These are phyloP conservation scores for Ornithoptera priamus DNA, from an alignment of 2,888 invertebrate genomes.

Conservation along the genomic window DNA sequence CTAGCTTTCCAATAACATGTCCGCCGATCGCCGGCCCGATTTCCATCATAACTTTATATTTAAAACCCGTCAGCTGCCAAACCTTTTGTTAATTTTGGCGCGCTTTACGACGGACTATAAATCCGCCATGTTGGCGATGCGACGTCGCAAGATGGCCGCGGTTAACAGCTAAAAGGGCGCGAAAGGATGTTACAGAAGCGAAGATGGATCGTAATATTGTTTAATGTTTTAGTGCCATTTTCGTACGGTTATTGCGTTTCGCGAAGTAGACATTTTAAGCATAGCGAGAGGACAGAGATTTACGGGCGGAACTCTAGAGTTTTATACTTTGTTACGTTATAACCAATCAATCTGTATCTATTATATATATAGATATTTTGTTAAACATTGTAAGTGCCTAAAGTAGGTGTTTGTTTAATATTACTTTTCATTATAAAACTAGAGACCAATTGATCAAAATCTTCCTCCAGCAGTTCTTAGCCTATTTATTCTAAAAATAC, in stretches of 20 bases:
- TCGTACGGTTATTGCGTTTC: constrained; percentile 20
- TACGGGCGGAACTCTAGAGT: constrained; percentile 1
- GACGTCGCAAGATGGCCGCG: constrained; percentile 58
- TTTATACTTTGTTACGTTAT: constrained; percentile 4
- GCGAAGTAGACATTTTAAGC: constrained; percentile 19
- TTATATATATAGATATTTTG: no score
- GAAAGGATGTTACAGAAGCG: constrained; percentile 36
- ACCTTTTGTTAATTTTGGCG: constrained; percentile 72
- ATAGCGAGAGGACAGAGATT: neutral
- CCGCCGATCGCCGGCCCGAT: constrained; percentile 47
- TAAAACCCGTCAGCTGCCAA: constrained; percentile 70
- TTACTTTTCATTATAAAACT: no score
- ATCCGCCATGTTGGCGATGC: constrained; percentile 61
- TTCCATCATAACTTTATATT: constrained; percentile 66
- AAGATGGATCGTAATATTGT: constrained; percentile 28
- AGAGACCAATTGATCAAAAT: no score
- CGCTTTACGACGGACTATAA: constrained; percentile 64
- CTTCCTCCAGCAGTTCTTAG: no score
- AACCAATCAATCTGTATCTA: no score
- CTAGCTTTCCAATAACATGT: constrained; percentile 41
- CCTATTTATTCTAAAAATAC: no score
- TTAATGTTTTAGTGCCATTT: constrained; percentile 28
- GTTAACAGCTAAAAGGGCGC: constrained; percentile 55
- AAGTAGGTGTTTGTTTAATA: no score
- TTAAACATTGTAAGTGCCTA: no score